A percentile compares a stretch with the other conserved stretches of the same genome.
Conservation (phyloP, 2,797 vertebrate genomes). For the Triplophysa yarkandensis region DNA sequence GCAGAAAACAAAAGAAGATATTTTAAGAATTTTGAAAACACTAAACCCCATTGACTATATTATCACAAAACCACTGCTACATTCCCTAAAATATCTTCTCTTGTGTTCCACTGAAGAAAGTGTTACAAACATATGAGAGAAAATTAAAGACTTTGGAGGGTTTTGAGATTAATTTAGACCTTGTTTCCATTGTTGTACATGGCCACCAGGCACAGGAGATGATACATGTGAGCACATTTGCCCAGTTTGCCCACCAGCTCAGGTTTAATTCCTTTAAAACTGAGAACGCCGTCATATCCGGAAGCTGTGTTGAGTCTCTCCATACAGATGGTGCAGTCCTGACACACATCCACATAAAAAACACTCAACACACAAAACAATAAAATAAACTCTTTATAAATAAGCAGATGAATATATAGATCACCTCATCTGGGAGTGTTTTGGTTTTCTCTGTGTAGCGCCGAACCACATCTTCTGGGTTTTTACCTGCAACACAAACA, state of each 20-base stretch:
- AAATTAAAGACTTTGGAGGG: no score
- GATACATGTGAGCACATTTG: constrained; percentile 95
- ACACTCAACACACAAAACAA: neutral
- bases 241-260: constrained; percentile 94
- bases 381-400: no score
- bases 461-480: constrained; percentile 91
- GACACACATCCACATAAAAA: constrained; percentile 47
- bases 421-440: constrained; percentile 89
- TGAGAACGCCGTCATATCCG: constrained; percentile 90
- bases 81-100: no score
- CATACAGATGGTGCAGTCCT: constrained; percentile 99
- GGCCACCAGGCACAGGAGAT: constrained; percentile 95
- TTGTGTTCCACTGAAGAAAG: no score
- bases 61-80: no score
- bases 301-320: constrained; percentile 90
- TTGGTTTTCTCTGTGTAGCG: constrained; percentile 95
- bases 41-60: no score
- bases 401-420: constrained; percentile 37
- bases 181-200: constrained; percentile 99
- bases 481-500: constrained; percentile 79
- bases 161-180: constrained; percentile 71
- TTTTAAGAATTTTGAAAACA: no score
- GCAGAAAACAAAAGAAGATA: no score
- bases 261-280: constrained; percentile 85
- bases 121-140: no score